Base-by-base conservation (phyloP, 2,888 invertebrate genomes). In the Drosophila gaucha region DNA sequence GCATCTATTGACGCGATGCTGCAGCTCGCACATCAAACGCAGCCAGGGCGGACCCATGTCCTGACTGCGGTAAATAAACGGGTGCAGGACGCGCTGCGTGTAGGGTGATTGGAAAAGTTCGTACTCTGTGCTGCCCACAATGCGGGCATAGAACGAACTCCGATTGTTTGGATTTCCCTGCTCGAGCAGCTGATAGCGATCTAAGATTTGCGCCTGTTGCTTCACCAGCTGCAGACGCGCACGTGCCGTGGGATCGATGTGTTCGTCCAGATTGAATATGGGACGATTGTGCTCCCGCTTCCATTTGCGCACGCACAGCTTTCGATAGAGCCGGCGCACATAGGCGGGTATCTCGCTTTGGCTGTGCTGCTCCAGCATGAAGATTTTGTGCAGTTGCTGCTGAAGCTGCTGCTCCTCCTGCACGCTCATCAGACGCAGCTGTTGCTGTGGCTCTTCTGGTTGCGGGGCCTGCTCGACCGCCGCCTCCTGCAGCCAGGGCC, bases 41-140 rank as follows among this genome's bases (percentile, higher is more conserved):
- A 98, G 90, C 95, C 97, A 97, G 0, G 93, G 90, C 0, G 98
- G 96, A 46, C 89, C 92, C 16, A 94, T 93, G 65, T 93, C 92
- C 6, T 90, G 89, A 89, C 97, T 97, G 76, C 96, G 93, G 71
- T 96, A 93, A 72, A 98, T 97, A 91, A 95, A 97, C 0, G 98
- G 97, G 91, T 96, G 96, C 57, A 98, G 93, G 54, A 94, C 91
- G 52, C 95, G 94, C 69, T 94, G 94, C 5, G 95, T 95, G 88
- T 95, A 94, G 0, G 95, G 94, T 28, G 96, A 96, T 58, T 95
- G 93, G 86, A 95, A 94, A 12, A 93, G 89, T 39, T 93, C 91
- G 20, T 93, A 92, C 67, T 93, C 93, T 24, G 91, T 90, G 62
- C 90, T 90, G 1, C 94, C 93, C 22, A 94, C 92, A 14, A 95